phyloP scores from a whole-genome alignment of 2,113 vertebrate genomes.

The Pterocles orientalis region DNA sequence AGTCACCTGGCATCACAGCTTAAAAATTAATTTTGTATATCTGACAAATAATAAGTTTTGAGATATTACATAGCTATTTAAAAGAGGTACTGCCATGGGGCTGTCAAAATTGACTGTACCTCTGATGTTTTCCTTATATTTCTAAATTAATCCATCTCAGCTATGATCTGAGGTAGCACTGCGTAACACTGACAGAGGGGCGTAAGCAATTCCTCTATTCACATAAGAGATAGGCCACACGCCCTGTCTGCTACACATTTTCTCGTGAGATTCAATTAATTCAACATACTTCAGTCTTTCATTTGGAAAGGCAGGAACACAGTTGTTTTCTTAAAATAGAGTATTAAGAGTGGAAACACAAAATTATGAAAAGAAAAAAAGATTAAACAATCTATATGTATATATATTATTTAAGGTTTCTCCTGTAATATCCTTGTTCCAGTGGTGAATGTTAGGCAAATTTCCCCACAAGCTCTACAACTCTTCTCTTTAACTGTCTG shows the following conservation, averaged over 20 bases:
- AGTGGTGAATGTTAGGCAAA: background rate
- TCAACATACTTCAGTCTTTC: background rate
- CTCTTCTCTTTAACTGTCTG: background rate
- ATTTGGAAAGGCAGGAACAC: background rate
- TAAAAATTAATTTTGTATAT: background rate
- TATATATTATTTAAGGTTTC: background rate
- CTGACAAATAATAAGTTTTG: background rate
- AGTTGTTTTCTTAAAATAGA: background rate
- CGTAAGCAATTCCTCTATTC: background rate
- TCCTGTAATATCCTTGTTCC: background rate
- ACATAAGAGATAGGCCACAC: background rate
- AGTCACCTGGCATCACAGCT: background rate
- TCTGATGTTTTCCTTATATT: background rate
- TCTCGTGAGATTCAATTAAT: background rate
- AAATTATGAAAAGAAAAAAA: background rate
- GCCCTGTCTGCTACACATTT: background rate
- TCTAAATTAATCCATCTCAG: background rate
- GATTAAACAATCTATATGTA: accelerated
- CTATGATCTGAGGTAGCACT: background rate
- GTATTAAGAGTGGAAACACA: background rate
- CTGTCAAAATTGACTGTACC: background rate
- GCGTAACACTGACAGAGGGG: background rate
- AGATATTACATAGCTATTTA: background rate
- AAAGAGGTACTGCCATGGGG: background rate
- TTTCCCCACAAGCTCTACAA: background rate